These are phyloP conservation scores for Neelides sp. DNA, from an alignment of 1,140 invertebrate genomes.

Conservation along the genomic window DNA sequence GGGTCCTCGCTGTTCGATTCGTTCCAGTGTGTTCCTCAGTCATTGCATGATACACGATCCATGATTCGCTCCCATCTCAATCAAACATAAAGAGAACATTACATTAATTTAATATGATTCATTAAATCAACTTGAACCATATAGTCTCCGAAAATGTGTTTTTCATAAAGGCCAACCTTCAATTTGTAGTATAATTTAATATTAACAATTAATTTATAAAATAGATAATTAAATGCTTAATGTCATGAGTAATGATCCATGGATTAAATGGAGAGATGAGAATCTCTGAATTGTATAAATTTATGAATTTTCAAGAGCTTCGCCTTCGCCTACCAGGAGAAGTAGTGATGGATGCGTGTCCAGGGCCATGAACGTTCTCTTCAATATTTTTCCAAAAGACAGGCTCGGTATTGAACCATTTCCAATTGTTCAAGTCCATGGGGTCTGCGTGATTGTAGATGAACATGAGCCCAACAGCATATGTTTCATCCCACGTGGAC, in stretches of 20 bases:
- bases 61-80: conserved; percentile 19
- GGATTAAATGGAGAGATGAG: too few species aligned
- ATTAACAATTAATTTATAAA: too few species aligned
- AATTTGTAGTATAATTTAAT: too few species aligned
- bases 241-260: too few species aligned
- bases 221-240: too few species aligned
- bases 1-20: conserved; percentile 19
- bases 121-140: too few species aligned
- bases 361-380: conserved; percentile 18
- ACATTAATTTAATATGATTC: too few species aligned
- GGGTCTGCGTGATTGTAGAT: conserved; percentile 16
- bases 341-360: conserved; percentile 20
- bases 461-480: conserved; percentile 13
- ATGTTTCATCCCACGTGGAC: conserved; percentile 17
- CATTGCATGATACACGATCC: conserved; percentile 27
- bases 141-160: too few species aligned
- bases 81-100: too few species aligned
- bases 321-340: too few species aligned
- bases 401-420: neutral
- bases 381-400: conserved; percentile 20
- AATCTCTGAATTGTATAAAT: too few species aligned
- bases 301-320: neutral
- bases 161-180: too few species aligned
- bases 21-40: conserved; percentile 9
- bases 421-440: conserved; percentile 15